Conservation (phyloP, 2,797 vertebrate species). For the Coracias cyanogaster region DNA sequence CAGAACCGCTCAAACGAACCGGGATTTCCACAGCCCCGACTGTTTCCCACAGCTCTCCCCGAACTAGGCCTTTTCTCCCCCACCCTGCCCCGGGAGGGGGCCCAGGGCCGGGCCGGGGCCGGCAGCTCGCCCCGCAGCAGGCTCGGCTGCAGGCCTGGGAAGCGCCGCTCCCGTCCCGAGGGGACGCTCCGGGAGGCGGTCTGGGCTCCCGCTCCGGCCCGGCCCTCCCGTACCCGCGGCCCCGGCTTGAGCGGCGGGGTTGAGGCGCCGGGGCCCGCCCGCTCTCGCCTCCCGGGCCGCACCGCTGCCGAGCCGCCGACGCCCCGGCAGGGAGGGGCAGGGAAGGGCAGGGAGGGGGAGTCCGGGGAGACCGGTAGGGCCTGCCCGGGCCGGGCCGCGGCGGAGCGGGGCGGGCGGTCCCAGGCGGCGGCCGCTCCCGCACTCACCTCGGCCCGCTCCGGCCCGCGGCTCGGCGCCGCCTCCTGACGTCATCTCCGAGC, state of each 20-base stretch:
- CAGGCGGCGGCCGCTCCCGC: background rate
- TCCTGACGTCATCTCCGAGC: background rate
- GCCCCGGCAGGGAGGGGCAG: too few species aligned
- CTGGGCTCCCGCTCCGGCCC: background rate
- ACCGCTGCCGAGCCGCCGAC: background rate
- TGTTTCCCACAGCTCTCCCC: background rate
- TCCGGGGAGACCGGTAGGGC: too few species aligned
- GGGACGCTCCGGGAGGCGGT: background rate
- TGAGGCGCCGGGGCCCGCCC: background rate
- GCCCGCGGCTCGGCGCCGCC: background rate
- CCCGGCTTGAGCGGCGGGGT: background rate
- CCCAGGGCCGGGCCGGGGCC: too few species aligned
- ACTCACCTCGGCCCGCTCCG: conserved; percentile 44
- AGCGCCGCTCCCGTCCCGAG: background rate
- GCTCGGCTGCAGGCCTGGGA: background rate
- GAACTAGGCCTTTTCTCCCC: background rate
- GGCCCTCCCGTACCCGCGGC: background rate
- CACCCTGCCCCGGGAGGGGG: too few species aligned
- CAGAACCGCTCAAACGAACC: background rate
- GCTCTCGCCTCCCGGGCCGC: background rate
- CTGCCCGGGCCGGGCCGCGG: too few species aligned
- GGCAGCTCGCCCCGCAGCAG: background rate
- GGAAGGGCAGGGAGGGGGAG: too few species aligned
- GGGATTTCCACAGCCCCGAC: background rate
- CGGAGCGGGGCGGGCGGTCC: background rate